These are phyloP conservation scores for Chironomus riparius DNA, from an alignment of 2,888 invertebrate genomes.

Conservation along the genomic window DNA sequence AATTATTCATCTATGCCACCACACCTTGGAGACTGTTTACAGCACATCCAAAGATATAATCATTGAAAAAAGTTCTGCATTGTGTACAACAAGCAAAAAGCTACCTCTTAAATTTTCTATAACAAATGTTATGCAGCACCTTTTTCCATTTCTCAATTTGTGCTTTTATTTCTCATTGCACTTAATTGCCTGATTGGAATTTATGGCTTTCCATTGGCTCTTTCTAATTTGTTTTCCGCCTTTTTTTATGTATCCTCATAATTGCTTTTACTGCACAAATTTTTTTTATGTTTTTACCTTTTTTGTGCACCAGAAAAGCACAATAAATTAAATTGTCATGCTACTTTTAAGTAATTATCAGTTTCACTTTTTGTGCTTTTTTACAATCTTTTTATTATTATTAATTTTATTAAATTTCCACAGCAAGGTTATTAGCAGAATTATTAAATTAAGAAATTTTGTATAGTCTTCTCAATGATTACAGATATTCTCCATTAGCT, in stretches of 20 bases:
- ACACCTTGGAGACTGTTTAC: too few relatives aligned
- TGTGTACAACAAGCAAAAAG: background rate
- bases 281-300: background rate
- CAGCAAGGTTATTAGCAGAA: slow-evolving; percentile 22
- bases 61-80: background rate
- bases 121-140: too few relatives aligned
- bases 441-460: slow-evolving; percentile 12
- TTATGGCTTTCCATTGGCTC: background rate
- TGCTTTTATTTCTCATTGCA: background rate
- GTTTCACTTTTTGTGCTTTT: background rate
- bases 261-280: background rate
- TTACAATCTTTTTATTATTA: background rate
- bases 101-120: background rate
- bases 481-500: slow-evolving; percentile 76
- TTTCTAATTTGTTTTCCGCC: background rate
- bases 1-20: too few relatives aligned
- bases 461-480: slow-evolving; percentile 21
- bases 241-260: background rate
- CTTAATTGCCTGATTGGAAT: background rate
- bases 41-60: too few relatives aligned
- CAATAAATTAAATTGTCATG: background rate
- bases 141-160: too few relatives aligned
- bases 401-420: slow-evolving; percentile 6
- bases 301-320: background rate
- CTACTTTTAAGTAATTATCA: background rate